phyloP scores from a whole-genome alignment of 1,140 invertebrate genomes.

The Drosophila punjabiensis region DNA sequence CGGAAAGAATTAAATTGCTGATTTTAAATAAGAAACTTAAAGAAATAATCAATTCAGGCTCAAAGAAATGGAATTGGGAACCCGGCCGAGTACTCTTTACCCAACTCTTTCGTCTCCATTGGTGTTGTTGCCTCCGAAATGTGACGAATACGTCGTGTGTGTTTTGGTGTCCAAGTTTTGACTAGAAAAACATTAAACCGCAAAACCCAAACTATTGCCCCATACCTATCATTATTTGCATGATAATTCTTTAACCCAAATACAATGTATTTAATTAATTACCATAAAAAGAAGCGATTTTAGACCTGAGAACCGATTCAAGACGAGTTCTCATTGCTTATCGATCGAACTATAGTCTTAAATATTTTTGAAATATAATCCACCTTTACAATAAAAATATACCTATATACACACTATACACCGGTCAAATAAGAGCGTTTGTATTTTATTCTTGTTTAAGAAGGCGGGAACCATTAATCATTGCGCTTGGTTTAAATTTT shows the following conservation, averaged over 20 bases:
- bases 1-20: background rate
- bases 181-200: conserved; percentile 17
- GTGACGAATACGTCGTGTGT: conserved; percentile 24
- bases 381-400: conserved; percentile 40
- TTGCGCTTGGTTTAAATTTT: too few species aligned
- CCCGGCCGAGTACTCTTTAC: conserved; percentile 20
- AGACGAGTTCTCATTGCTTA: conserved; percentile 27
- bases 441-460: background rate
- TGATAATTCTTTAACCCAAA: conserved; percentile 38
- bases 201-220: conserved; percentile 16
- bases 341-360: conserved; percentile 38
- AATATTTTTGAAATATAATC: conserved; percentile 53
- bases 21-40: background rate
- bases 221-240: conserved; percentile 31
- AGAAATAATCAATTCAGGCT: background rate
- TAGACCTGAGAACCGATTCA: conserved; percentile 18
- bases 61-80: conserved; percentile 5
- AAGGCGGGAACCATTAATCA: background rate
- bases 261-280: conserved; percentile 26
- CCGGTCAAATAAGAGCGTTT: background rate
- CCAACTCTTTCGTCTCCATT: conserved; percentile 47
- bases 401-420: conserved; percentile 26
- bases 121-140: conserved; percentile 46
- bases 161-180: conserved; percentile 52
- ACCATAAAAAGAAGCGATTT: conserved; percentile 17